A percentile compares a stretch with the other conserved stretches of the same genome.
phyloP scores from a whole-genome alignment of 2,797 vertebrate species.

The Sebastolobus alascanus region DNA sequence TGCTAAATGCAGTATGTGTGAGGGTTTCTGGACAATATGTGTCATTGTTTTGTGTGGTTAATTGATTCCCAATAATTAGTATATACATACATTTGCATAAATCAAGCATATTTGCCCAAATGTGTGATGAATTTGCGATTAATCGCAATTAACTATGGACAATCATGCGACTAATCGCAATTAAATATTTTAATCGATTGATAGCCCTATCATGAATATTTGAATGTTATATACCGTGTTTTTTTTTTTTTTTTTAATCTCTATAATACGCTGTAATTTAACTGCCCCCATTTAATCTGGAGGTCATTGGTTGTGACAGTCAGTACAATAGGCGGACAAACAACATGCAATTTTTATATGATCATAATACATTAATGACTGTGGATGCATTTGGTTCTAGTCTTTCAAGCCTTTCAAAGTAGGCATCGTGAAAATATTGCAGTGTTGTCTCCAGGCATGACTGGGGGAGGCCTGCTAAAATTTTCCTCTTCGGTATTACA shows the following conservation, averaged over 20 bases:
- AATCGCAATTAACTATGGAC: too few species aligned
- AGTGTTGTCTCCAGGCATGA: background rate
- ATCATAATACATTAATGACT: conserved; percentile 36
- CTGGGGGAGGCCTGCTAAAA: background rate
- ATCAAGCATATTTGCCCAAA: too few species aligned
- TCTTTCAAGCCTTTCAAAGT: conserved; percentile 26
- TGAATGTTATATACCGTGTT: background rate
- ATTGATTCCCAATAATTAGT: too few species aligned
- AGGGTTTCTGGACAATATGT: too few species aligned
- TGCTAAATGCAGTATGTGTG: too few species aligned
- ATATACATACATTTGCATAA: too few species aligned
- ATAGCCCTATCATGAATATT: background rate
- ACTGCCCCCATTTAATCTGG: background rate
- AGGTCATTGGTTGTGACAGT: background rate
- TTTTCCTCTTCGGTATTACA: conserved; percentile 2
- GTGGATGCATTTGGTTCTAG: conserved; percentile 16
- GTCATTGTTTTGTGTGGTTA: too few species aligned
- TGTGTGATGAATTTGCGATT: too few species aligned
- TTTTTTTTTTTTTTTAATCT: background rate
- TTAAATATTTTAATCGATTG: too few species aligned
- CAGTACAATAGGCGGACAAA: conserved; percentile 36
- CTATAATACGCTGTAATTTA: background rate
- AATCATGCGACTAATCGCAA: too few species aligned
- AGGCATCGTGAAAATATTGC: conserved; percentile 5
- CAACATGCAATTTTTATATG: conserved; percentile 26